Percentiles rank a stretch among this genome's conserved stretches.
phyloP scores from a whole-genome alignment of 2,888 invertebrate species.

The Coleophora flavipennella region DNA sequence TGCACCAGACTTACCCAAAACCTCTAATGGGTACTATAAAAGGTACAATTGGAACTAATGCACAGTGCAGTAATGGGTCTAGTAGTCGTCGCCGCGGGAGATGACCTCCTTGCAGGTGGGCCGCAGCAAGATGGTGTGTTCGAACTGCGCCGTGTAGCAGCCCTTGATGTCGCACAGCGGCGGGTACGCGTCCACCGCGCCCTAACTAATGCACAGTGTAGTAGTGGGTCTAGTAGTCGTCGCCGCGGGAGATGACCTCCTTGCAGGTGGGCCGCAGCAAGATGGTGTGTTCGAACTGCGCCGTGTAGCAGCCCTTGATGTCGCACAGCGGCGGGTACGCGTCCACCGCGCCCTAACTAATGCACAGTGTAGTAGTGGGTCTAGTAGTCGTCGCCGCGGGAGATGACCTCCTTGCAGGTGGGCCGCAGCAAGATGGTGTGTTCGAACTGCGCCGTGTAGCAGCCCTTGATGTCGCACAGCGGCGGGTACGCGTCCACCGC shows the following conservation, averaged over 20 bases:
- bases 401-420: constrained; percentile 98
- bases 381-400: constrained; percentile 96
- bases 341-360: constrained; percentile 90
- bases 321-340: constrained; percentile 99
- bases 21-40: no score
- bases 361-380: background rate
- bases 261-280: constrained; percentile 98
- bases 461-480: constrained; percentile 96
- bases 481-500: constrained; percentile 99
- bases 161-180: constrained; percentile 98
- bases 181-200: constrained; percentile 98
- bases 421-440: constrained; percentile 98
- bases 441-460: constrained; percentile 99
- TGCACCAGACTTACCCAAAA: no score
- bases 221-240: constrained; percentile 83
- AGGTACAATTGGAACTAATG: background rate
- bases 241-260: constrained; percentile 96
- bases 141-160: constrained; percentile 99
- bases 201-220: constrained; percentile 36
- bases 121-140: constrained; percentile 96
- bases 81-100: constrained; percentile 97
- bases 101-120: constrained; percentile 99
- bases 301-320: constrained; percentile 97
- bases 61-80: constrained; percentile 25
- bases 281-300: constrained; percentile 99